phyloP scores from a whole-genome alignment of 1,140 invertebrate genomes.

The Meloidogyne hapla region DNA sequence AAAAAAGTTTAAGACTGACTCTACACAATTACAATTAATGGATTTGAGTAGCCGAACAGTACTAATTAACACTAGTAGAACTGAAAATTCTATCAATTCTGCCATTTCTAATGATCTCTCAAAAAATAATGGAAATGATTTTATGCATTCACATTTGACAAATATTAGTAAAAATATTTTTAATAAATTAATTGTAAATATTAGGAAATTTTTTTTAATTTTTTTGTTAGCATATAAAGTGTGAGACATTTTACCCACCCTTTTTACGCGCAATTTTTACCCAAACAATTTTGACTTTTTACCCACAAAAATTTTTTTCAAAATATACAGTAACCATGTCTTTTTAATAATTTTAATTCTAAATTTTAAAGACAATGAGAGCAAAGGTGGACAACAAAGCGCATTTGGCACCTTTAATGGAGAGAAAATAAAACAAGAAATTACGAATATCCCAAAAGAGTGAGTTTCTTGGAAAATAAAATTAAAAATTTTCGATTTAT shows the following conservation, averaged over 20 bases:
- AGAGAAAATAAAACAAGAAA: conserved; percentile 3
- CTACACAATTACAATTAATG: conserved; percentile 4
- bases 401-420: not conserved
- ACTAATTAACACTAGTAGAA: not conserved
- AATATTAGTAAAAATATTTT: not conserved
- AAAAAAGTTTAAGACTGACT: not conserved
- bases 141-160: not conserved
- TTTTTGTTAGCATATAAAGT: too few species aligned
- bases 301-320: too few species aligned
- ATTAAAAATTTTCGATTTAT: not conserved
- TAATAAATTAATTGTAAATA: not conserved
- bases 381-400: not conserved
- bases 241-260: too few species aligned
- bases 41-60: not conserved
- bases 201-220: too few species aligned
- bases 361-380: not conserved
- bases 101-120: not conserved
- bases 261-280: too few species aligned
- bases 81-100: not conserved
- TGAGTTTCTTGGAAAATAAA: not conserved
- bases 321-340: too few species aligned
- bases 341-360: too few species aligned
- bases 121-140: not conserved
- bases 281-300: too few species aligned
- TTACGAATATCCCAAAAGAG: conserved; percentile 19